Conservation (phyloP, 2,113 vertebrate genomes). For the Puffinus mauretanicus region DNA sequence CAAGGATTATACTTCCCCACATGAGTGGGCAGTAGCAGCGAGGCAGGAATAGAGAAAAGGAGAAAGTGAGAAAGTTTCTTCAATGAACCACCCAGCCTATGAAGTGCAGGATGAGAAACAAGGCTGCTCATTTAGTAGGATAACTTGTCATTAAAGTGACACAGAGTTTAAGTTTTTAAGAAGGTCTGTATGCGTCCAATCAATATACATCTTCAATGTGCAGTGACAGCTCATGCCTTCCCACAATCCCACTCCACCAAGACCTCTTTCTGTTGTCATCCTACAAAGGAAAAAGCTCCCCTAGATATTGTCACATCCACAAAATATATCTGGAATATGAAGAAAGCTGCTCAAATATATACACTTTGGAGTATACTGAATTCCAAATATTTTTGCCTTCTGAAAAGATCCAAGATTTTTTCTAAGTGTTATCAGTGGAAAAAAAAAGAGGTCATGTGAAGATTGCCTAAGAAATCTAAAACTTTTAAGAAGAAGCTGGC, state of each 20-base stretch:
- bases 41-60: not conserved
- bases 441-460: not conserved
- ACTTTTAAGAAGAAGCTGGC: not conserved
- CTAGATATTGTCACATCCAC: not conserved
- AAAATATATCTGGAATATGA: not conserved
- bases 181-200: not conserved
- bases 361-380: not conserved
- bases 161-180: not conserved
- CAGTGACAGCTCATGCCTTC: not conserved
- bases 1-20: not conserved
- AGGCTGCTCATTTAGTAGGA: not conserved
- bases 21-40: not conserved
- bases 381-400: not conserved
- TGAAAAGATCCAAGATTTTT: not conserved
- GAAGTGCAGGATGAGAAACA: not conserved
- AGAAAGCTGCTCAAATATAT: not conserved
- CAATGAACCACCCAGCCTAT: not conserved
- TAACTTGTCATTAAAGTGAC: not conserved
- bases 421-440: not conserved
- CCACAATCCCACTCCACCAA: not conserved
- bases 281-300: not conserved
- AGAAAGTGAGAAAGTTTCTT: not conserved
- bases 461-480: not conserved
- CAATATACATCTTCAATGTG: accelerated
- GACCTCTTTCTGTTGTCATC: not conserved